Conservation (phyloP, 2,113 vertebrate genomes). For the Pholis gunnellus region DNA sequence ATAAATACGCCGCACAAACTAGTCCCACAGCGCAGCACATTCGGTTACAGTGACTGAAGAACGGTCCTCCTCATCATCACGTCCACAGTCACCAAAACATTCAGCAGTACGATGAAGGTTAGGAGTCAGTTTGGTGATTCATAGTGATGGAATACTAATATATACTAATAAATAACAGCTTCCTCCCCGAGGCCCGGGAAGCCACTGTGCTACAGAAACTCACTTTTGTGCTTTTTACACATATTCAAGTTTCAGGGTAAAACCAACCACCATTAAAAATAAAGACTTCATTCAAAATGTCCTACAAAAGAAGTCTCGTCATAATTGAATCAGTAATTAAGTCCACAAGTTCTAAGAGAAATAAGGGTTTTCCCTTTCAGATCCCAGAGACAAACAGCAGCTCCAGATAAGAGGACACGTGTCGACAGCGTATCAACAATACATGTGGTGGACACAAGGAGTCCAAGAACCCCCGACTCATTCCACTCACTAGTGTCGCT, state of each 20-base stretch:
- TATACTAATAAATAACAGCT: not conserved
- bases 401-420: not conserved
- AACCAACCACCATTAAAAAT: not conserved
- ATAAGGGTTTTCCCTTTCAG: not conserved
- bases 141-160: not conserved
- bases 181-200: not conserved
- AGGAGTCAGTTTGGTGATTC: not conserved
- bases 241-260: not conserved
- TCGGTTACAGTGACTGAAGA: constrained; percentile 33
- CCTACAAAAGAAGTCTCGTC: too few relatives aligned
- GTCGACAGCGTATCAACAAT: too few relatives aligned
- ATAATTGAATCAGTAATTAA: not conserved
- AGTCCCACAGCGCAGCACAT: constrained; percentile 37
- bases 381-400: constrained; percentile 25
- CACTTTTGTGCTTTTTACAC: constrained; percentile 1
- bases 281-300: not conserved
- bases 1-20: not conserved
- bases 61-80: not conserved
- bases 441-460: too few relatives aligned
- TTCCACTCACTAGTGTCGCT: too few relatives aligned
- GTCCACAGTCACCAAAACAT: constrained; percentile 2
- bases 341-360: not conserved
- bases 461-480: too few relatives aligned
- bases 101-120: constrained; percentile 38
- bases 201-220: not conserved